Evolutionary conservation across 2,797 vertebrate species (phyloP), one percentile per base, ranked within the genome.

Genomic region (Urosaurus nigricauda): DNA sequence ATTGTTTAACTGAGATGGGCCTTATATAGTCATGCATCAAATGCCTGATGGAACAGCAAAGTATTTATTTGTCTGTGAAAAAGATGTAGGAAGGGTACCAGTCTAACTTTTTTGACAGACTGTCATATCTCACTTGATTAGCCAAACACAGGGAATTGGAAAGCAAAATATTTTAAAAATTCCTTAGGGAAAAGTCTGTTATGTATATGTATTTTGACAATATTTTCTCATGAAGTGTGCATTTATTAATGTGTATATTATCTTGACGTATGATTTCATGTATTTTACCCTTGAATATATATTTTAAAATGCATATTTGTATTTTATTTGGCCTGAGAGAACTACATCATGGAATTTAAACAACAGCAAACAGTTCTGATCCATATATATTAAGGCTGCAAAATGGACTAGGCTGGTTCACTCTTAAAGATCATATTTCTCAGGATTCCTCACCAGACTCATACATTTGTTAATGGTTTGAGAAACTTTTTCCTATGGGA

Each of bases 401-500:
- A 75, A 21, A 37, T 40, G 37, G 74, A 51, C 47, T 43, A 47
- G 43, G 75, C 11, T 4, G 58, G n/a, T 58, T 58, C 32, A 29
- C 51, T 26, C 40, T 47, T 51, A 51, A 51, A 51, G 47, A 51
- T 51, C 40, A 79, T 2, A 53, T 58, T 35, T 37, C n/a, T 80
- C 53, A 80, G 14, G 32, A n/a, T 19, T 58, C 35, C 5, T 37
- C 60, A 37, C 11, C 4, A 79, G 32, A 89, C 73, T 82, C 71
- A 82, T 53, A 32, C 1, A 43, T 84, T 65, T 87, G 32, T 78
- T 90, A 77, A 73, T 37, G 0, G 17, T 43, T 86, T 91, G 88
- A 53, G 6, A 56, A 26, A 5, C 78, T 91, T 43, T 26, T 92
- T 7, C 19, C 1, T n/a, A 12, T 86, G 51, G 65, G 87, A 94